Percentiles rank a stretch among this genome's conserved stretches.
These are phyloP conservation scores for Diadophis punctatus DNA, from an alignment of 2,113 vertebrate species.

Conservation along the genomic window DNA sequence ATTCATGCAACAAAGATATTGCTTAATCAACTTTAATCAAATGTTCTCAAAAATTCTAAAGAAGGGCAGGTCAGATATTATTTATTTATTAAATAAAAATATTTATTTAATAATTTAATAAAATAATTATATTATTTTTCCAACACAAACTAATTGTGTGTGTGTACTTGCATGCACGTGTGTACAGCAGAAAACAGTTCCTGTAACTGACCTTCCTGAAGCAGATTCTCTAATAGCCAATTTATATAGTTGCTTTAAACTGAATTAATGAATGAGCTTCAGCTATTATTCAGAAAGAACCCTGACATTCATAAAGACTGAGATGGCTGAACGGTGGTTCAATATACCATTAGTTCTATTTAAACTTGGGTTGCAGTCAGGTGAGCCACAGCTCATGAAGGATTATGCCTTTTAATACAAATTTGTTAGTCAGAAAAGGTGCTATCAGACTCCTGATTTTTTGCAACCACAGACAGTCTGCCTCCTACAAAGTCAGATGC, in stretches of 20 bases:
- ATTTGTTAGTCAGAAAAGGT: background rate
- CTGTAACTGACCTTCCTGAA: conserved; percentile 44
- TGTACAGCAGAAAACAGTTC: conserved; percentile 35
- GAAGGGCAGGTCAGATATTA: background rate
- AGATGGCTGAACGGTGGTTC: conserved; percentile 44
- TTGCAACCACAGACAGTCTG: background rate
- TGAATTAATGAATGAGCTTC: conserved; percentile 53
- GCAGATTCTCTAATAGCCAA: conserved; percentile 49
- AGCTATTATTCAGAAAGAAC: conserved; percentile 48
- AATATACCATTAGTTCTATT: conserved; percentile 55
- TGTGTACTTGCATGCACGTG: background rate
- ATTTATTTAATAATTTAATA: too few species aligned
- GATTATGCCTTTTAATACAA: background rate
- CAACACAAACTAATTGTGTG: conserved; percentile 8
- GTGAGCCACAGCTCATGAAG: background rate
- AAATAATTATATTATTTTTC: too few species aligned
- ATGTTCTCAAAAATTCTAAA: conserved; percentile 5
- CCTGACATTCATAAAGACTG: conserved; percentile 40
- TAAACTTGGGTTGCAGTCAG: conserved; percentile 34
- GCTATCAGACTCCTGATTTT: background rate
- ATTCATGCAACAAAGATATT: conserved; percentile 30
- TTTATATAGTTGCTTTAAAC: conserved; percentile 47
- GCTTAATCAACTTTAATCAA: background rate
- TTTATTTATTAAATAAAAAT: background rate
- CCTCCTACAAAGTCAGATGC: conserved; percentile 11